Evolutionary conservation across 2,113 vertebrate species (phyloP), one percentile per base, ranked within the genome.

Genomic region (Cathartes aura): DNA sequence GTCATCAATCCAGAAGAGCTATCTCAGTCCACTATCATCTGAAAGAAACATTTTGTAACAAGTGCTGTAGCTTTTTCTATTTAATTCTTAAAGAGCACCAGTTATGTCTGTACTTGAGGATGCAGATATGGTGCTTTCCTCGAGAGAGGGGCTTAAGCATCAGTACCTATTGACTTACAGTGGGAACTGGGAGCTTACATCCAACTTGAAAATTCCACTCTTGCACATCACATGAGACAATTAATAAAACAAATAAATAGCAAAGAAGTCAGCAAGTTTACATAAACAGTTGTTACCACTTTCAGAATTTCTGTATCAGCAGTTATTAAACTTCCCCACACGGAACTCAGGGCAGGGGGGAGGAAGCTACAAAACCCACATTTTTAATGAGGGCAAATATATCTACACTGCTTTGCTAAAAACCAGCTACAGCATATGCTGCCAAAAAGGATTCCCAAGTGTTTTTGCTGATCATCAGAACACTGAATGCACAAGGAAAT

Each of bases 301-400:
- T 90, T 42, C 26, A 55, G 42, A 82, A 71, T 29, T 85, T 90
- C 47, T 71, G 2, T 53, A 87, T 79, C 56, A 84, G 64, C 60
- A 94, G 26, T 60, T 87, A 87, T 11, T 62, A 62, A 87, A 89
- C 48, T 68, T 90, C 24, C 43, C 42, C 32, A 74, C 72, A 16
- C 0, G 5, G 42, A 92, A 74, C 20, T 29, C 3, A 2, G 36
- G 24, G 47, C 7, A n/a, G 34, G 8, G 14, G 23, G 16, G 15
- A 58, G 15, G 59, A 63, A 93, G 38, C 40, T 63, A 78, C 38
- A 91, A 74, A 74, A 0, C 11, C 36, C n/a, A 47, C 6, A 36
- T 52, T 93, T 85, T 67, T 89, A 73, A 78, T 34, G 17, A 91
- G 21, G 34, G 32, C 17, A 84, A 91, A 73, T 12, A 16, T 3